These are phyloP conservation scores for Echinops telfairi DNA, from an alignment of 2,113 vertebrate species.

Conservation along the genomic window DNA sequence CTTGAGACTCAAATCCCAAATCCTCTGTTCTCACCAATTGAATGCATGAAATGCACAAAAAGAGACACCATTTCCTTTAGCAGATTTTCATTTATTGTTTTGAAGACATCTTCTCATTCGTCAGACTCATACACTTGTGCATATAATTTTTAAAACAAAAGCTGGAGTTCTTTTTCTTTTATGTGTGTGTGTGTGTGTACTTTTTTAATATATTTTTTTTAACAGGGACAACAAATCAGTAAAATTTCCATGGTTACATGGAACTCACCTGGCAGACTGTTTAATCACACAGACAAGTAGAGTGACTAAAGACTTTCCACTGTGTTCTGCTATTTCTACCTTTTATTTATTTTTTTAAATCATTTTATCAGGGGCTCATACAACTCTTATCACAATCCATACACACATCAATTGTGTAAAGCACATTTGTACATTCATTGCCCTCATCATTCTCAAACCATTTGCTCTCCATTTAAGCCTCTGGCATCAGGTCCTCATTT, in stretches of 20 bases:
- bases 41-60: not conserved
- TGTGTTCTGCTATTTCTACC: not conserved
- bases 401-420: no score
- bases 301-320: not conserved
- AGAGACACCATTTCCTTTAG: not conserved
- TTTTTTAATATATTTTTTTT: not conserved
- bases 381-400: no score
- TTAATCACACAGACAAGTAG: not conserved
- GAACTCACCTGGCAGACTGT: not conserved
- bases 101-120: not conserved
- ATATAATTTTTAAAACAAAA: not conserved
- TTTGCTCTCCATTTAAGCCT: no score
- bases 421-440: no score
- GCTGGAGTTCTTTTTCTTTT: not conserved
- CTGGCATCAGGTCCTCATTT: no score
- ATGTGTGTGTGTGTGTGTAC: no score
- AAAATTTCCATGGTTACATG: conserved; percentile 8
- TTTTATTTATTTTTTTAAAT: no score
- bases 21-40: not conserved
- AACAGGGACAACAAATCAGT: conserved; percentile 45
- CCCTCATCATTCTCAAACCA: no score
- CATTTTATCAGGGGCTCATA: no score
- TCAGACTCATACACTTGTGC: not conserved
- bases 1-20: not conserved
- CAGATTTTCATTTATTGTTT: not conserved